A percentile compares a stretch with the other conserved stretches of the same genome.
Evolutionary conservation across 2,113 vertebrate species (phyloP).

Genomic region (Bos indicus): DNA sequence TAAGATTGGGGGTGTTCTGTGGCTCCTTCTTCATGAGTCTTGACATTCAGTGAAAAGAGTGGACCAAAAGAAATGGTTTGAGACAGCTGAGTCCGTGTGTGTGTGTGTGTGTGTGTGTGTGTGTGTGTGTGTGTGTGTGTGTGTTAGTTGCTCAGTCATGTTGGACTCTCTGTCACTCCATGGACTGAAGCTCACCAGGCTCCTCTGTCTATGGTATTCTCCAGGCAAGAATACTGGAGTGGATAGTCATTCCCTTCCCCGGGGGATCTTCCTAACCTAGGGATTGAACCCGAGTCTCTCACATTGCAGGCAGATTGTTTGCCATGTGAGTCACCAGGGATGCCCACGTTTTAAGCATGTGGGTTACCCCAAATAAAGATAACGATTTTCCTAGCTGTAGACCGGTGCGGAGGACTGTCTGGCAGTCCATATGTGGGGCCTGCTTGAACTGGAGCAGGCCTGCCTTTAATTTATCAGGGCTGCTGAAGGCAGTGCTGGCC

Average conservation of each 20-base stretch:
- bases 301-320: neutral
- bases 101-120: neutral
- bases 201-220: neutral
- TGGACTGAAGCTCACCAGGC: neutral
- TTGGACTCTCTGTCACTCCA: neutral
- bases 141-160: neutral
- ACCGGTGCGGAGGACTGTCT: neutral
- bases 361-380: too few relatives aligned
- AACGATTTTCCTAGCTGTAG: neutral
- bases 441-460: neutral
- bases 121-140: neutral
- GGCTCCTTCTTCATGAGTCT: neutral
- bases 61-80: neutral
- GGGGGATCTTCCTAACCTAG: neutral
- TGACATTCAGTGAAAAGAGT: neutral
- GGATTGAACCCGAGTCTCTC: neutral
- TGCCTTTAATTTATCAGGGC: neutral
- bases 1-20: too few relatives aligned
- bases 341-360: neutral
- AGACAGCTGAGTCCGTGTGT: neutral
- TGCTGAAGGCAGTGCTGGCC: neutral
- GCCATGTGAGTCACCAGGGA: neutral
- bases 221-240: neutral
- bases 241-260: neutral
- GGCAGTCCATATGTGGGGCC: accelerated